Percentiles rank a stretch among this genome's conserved stretches.
Conservation (phyloP, 2,113 vertebrate genomes). For the Bombycilla garrulus region DNA sequence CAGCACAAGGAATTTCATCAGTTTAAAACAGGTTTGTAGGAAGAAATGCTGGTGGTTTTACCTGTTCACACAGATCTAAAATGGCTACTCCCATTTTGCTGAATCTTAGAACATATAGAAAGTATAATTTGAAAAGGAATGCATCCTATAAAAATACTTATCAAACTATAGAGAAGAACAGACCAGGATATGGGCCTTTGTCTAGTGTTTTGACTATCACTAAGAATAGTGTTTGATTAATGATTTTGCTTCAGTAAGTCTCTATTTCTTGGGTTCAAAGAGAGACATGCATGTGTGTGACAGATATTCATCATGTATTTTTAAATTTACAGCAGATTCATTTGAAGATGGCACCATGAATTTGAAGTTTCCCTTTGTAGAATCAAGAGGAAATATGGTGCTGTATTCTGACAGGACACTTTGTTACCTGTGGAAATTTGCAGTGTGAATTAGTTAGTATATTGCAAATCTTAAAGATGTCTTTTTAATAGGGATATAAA, state of each 20-base stretch:
- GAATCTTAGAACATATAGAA: background rate
- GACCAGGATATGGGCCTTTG: background rate
- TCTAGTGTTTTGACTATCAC: background rate
- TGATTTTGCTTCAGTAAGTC: background rate
- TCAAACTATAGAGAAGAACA: background rate
- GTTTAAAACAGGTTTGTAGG: background rate
- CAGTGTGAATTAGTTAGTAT: background rate
- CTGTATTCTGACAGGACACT: background rate
- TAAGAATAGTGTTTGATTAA: background rate
- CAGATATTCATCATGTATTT: background rate
- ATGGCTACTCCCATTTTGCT: background rate
- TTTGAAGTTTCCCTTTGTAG: slow-evolving; percentile 4
- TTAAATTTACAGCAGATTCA: background rate
- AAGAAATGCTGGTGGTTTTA: background rate
- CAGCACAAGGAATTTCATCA: background rate
- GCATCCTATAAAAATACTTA: background rate
- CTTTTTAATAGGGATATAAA: background rate
- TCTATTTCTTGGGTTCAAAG: background rate
- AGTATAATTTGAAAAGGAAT: background rate
- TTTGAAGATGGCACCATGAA: background rate
- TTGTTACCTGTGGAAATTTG: background rate
- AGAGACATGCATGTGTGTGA: background rate
- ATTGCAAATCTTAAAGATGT: background rate
- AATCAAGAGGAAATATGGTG: background rate
- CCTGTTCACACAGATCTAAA: background rate